A percentile compares a stretch with the other conserved stretches of the same genome.
These are phyloP conservation scores for Seira musarum DNA, from an alignment of 2,888 invertebrate species.

Conservation along the genomic window DNA sequence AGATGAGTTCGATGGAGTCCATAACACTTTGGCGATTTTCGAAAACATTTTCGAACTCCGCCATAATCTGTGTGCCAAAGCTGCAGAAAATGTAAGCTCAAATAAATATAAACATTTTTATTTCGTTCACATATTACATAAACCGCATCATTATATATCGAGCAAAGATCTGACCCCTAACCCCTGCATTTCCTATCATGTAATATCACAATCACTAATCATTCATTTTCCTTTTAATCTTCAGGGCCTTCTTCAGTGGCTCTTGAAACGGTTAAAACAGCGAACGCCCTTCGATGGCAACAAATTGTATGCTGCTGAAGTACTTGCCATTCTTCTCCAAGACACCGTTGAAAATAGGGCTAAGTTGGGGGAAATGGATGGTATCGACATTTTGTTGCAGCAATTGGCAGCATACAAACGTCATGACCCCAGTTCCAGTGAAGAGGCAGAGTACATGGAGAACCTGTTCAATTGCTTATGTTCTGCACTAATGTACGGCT, in stretches of 20 bases:
- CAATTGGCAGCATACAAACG: constrained; percentile 96
- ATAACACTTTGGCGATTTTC: constrained; percentile 92
- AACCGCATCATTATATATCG: no score
- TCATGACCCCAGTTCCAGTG: constrained; percentile 91
- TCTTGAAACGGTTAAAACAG: constrained; percentile 89
- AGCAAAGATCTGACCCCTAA: no score
- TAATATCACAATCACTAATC: background rate
- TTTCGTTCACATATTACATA: no score
- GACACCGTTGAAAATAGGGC: constrained; percentile 87
- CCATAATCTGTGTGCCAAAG: constrained; percentile 86
- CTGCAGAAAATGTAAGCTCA: constrained; percentile 77
- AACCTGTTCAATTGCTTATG: constrained; percentile 97
- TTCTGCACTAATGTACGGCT: constrained; percentile 89
- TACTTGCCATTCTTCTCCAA: constrained; percentile 95
- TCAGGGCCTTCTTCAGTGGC: constrained; percentile 93
- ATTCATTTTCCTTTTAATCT: constrained; percentile 23
- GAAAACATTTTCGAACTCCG: constrained; percentile 96
- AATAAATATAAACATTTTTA: background rate
- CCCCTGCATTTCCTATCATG: no score
- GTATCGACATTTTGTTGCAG: constrained; percentile 95
- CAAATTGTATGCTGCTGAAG: constrained; percentile 96
- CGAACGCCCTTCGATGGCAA: constrained; percentile 95
- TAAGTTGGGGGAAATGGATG: constrained; percentile 91
- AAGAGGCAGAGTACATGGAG: constrained; percentile 99
- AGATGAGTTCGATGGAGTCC: constrained; percentile 96